Evolutionary conservation across 2,113 vertebrate species (phyloP), one percentile per base, ranked within the genome.

Genomic region (Datnioides undecimradiatus): DNA sequence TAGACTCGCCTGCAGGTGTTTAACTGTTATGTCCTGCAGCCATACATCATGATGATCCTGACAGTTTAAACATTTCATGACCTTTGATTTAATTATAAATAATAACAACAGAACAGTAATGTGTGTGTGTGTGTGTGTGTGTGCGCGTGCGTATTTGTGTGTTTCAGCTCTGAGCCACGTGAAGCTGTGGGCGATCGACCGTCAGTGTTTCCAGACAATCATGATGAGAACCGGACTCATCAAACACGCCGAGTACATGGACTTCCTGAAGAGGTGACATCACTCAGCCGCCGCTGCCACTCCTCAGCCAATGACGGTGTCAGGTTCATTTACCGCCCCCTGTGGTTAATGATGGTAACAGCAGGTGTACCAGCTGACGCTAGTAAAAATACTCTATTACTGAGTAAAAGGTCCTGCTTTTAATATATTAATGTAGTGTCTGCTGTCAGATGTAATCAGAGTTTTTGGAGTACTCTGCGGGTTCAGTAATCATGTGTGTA

Each of bases 171-270:
- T 99, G 82, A 94, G 95, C 66, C 96, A 97, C 70, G 97, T 99
- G 94, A 98, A 97, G 94, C 95, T 99, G 83, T 99, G 98, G 97
- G 98, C 98, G 75, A 98, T 99, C 77, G 97, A 99, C 93, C 95
- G 97, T 73, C 97, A 97, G 95, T 98, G 97, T 94, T 98, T 97
- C 93, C 98, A 99, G 92, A 98, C 97, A 82, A 98, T 99, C 92
- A 99, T 99, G 97, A 99, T 99, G 97, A 96, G 97, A 87, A 98
- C 97, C 0, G 97, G 98, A 80, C 96, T 99, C 89, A 98, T 99
- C 95, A 99, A 99, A 93, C 98, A 98, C 49, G 96, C 97, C 0
- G 97, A 99, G 85, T 97, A 99, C 93, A 99, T 98, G 97, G 97
- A 99, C 91, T 98, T 99, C 92, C 96, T 99, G 64, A 98, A 98